phyloP scores from a whole-genome alignment of 2,797 vertebrate species.

The Garrulus glandarius region DNA sequence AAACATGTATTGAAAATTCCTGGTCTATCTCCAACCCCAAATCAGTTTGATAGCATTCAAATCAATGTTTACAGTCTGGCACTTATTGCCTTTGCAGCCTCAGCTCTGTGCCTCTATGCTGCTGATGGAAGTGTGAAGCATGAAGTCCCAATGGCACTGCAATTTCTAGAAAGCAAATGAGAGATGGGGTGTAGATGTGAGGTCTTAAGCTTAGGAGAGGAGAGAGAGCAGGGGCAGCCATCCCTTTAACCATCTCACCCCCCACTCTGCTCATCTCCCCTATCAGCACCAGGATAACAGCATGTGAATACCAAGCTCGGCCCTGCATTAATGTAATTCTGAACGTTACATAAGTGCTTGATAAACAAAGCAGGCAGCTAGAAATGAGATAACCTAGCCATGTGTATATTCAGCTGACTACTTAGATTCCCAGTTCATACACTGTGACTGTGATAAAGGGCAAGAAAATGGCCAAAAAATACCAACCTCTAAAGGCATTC shows the following conservation, averaged over 20 bases:
- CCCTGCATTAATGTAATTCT: background rate
- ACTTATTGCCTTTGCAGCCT: background rate
- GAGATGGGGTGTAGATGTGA: background rate
- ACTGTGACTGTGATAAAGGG: background rate
- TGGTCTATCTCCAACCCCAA: background rate
- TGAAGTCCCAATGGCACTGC: background rate
- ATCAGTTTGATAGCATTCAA: conserved; percentile 16
- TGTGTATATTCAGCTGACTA: conserved; percentile 40
- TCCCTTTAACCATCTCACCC: background rate
- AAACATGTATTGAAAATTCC: conserved; percentile 8
- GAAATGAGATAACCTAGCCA: conserved; percentile 32
- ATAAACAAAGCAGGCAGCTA: conserved; percentile 56
- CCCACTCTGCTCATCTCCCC: background rate
- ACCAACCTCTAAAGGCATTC: background rate
- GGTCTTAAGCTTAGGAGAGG: background rate
- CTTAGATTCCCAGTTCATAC: background rate
- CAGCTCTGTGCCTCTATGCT: background rate
- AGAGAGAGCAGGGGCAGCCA: background rate
- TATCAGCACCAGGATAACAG: background rate
- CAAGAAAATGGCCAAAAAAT: conserved; percentile 6
- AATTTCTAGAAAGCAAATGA: background rate
- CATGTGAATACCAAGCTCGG: background rate
- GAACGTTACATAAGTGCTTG: conserved; percentile 11
- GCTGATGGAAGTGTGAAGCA: background rate
- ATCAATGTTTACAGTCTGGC: background rate